These are phyloP conservation scores for Linepithema humile DNA, from an alignment of 1,140 invertebrate species.

Conservation along the genomic window DNA sequence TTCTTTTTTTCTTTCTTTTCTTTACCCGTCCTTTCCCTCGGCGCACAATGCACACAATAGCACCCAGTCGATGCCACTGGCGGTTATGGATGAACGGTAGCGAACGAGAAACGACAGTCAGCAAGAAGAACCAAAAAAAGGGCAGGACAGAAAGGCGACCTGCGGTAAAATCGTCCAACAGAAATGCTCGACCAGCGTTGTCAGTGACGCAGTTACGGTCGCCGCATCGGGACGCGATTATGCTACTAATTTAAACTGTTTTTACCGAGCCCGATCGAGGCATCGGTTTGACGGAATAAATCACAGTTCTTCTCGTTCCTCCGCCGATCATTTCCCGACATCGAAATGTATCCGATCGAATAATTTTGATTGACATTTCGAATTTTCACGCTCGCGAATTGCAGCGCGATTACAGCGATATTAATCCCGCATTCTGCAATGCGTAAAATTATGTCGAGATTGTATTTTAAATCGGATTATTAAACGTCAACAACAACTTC, in stretches of 20 bases:
- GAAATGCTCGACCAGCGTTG: constrained; percentile 22
- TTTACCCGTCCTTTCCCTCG: constrained; percentile 10
- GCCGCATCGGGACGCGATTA: constrained; percentile 14
- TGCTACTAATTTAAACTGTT: constrained; percentile 45
- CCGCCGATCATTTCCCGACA: background rate
- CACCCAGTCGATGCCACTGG: constrained; percentile 58
- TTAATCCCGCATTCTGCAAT: constrained; percentile 18
- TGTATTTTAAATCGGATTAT: constrained; percentile 42
- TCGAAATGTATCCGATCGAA: constrained; percentile 7
- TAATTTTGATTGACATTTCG: background rate
- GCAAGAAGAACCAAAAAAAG: constrained; percentile 74
- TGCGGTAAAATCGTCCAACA: constrained; percentile 58
- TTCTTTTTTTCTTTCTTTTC: no score
- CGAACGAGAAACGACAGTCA: constrained; percentile 72
- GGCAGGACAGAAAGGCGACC: constrained; percentile 41
- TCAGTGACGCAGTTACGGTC: constrained; percentile 47
- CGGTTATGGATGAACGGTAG: constrained; percentile 81
- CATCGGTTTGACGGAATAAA: background rate
- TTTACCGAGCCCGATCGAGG: background rate
- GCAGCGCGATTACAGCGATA: background rate
- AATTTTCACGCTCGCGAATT: background rate
- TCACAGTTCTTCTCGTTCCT: background rate
- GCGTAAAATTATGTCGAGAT: constrained; percentile 37
- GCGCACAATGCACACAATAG: constrained; percentile 65
- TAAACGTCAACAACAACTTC: constrained; percentile 24